Evolutionary conservation across 2,888 invertebrate genomes (phyloP).

Genomic region (Drosophila antonietae): DNA sequence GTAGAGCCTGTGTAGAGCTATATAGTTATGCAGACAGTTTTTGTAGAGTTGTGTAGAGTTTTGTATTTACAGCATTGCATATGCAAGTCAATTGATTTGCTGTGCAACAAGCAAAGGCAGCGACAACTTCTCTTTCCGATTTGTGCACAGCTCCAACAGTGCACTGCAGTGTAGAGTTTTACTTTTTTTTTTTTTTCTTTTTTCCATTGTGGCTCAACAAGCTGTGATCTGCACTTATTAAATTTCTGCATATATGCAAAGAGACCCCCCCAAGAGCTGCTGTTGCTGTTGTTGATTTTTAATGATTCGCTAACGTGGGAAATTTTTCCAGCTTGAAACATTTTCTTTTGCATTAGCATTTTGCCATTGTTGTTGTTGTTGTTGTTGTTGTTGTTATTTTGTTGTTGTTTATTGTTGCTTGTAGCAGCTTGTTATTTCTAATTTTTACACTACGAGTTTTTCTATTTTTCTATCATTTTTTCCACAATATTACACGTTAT

Average conservation of each 20-base stretch:
- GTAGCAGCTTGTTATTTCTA: conserved; percentile 71
- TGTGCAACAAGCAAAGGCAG: neutral
- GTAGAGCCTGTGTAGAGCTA: too few relatives aligned
- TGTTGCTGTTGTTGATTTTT: conserved; percentile 59
- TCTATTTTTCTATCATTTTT: conserved; percentile 18
- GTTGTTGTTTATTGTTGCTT: conserved; percentile 37
- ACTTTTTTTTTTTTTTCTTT: neutral
- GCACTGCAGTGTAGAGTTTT: conserved; percentile 24
- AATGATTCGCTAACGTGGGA: conserved; percentile 77
- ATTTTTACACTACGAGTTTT: conserved; percentile 59
- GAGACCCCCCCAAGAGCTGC: conserved; percentile 12
- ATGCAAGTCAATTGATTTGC: conserved; percentile 2
- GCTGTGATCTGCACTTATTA: conserved; percentile 46
- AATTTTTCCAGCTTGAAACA: conserved; percentile 48
- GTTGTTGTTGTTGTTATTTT: conserved; percentile 20
- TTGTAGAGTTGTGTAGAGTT: conserved; percentile 1
- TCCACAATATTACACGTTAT: conserved; percentile 65
- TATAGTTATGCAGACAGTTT: neutral
- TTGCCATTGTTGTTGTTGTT: conserved; percentile 59
- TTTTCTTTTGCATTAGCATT: conserved; percentile 63
- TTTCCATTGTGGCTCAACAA: conserved; percentile 35
- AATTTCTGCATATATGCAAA: conserved; percentile 55
- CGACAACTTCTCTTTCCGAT: conserved; percentile 8
- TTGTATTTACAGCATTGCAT: neutral
- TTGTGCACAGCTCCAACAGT: neutral